Percentiles rank a stretch among this genome's conserved stretches.
Evolutionary conservation across 2,113 vertebrate species (phyloP).

Genomic region (Mellivora capensis): DNA sequence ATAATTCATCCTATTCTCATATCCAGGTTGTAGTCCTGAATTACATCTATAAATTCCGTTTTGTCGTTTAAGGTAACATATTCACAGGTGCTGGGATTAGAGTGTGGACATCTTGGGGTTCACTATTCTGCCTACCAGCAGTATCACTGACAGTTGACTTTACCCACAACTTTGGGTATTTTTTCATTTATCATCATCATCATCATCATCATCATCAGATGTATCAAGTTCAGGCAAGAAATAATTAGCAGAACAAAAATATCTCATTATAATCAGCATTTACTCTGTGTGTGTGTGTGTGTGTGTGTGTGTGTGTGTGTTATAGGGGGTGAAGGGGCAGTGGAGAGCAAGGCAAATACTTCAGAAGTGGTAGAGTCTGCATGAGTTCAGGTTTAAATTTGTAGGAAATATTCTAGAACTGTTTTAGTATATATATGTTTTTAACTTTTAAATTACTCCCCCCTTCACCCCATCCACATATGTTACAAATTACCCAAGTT

Average conservation of each 20-base stretch:
- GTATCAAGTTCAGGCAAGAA: background rate
- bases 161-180: background rate
- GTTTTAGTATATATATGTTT: background rate
- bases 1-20: background rate
- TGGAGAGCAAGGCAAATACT: background rate
- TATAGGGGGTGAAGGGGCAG: background rate
- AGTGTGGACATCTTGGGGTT: background rate
- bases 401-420: background rate
- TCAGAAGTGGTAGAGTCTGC: background rate
- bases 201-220: background rate
- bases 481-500: background rate
- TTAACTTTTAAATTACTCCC: background rate
- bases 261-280: background rate
- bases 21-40: background rate
- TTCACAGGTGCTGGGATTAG: background rate
- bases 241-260: background rate
- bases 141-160: background rate
- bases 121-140: background rate
- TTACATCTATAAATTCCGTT: background rate
- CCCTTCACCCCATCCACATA: background rate
- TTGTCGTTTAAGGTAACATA: background rate
- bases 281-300: background rate
- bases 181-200: background rate
- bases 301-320: background rate
- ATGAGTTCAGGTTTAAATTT: background rate